These are phyloP conservation scores for Actinostola sp. DNA, from an alignment of 92 coral and sea anemone genomes.

Conservation along the genomic window DNA sequence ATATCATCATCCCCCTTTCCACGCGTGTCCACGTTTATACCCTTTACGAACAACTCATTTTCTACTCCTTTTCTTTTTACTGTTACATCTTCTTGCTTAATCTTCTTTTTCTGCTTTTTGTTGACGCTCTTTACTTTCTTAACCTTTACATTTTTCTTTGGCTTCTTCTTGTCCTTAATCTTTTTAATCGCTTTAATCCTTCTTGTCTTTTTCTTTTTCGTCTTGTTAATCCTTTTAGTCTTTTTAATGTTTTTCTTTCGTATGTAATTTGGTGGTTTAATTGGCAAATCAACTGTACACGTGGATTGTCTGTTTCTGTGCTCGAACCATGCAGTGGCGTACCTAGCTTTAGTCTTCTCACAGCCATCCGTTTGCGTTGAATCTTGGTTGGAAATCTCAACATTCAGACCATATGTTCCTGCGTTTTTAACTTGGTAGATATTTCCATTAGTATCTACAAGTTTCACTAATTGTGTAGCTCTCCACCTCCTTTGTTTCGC, in stretches of 20 bases:
- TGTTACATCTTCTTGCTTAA: too few relatives aligned
- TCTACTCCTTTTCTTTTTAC: too few relatives aligned
- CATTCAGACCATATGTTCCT: conserved; percentile 15
- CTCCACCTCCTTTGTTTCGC: conserved; percentile 5
- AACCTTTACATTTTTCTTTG: too few relatives aligned
- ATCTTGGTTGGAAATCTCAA: conserved; percentile 31
- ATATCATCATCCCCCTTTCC: neutral
- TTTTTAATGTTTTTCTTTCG: neutral
- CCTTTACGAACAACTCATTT: neutral
- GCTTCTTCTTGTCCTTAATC: too few relatives aligned
- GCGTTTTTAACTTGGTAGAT: conserved; percentile 54
- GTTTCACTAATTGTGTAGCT: neutral
- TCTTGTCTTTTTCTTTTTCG: neutral
- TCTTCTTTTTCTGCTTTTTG: too few relatives aligned
- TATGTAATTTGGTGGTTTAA: neutral
- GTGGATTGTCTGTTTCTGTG: conserved; percentile 26
- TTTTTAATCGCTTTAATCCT: neutral
- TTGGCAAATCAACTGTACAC: neutral
- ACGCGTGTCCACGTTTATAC: neutral
- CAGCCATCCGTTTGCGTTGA: conserved; percentile 13
- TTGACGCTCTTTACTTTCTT: too few relatives aligned
- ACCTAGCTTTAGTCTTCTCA: conserved; percentile 25
- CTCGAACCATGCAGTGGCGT: conserved; percentile 68
- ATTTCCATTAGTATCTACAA: conserved; percentile 71
- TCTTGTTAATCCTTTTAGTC: neutral